Conservation (phyloP, 2,797 vertebrate genomes). For the Fratercula arctica region DNA sequence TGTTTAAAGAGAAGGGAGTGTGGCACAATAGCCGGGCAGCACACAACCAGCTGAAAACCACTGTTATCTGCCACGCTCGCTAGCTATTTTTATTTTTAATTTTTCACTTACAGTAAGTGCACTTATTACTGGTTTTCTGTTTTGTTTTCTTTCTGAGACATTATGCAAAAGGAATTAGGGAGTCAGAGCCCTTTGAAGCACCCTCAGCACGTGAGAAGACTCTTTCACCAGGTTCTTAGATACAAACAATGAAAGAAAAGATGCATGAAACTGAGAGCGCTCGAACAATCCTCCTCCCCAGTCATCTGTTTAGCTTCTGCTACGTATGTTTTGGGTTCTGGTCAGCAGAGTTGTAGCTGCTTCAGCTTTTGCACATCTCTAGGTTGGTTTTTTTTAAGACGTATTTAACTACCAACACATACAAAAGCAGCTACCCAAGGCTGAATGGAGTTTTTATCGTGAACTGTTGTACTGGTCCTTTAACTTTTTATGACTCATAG, state of each 20-base stretch:
- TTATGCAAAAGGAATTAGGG: background rate
- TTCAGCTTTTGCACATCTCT: background rate
- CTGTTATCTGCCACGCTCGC: background rate
- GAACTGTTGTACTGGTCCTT: constrained; percentile 39
- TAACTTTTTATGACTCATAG: constrained; percentile 65
- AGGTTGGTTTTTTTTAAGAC: background rate
- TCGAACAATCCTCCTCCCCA: background rate
- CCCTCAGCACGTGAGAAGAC: background rate
- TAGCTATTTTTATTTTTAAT: background rate
- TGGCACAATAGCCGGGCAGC: background rate
- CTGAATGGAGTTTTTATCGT: constrained; percentile 24
- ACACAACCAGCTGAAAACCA: background rate
- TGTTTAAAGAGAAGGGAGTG: background rate
- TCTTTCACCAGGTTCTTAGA: background rate
- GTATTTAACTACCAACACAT: background rate
- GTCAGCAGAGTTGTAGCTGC: background rate
- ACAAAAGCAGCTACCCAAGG: background rate
- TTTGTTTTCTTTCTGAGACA: background rate
- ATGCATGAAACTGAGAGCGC: background rate
- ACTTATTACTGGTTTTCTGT: background rate
- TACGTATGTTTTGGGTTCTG: background rate
- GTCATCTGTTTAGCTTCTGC: background rate
- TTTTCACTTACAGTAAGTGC: background rate
- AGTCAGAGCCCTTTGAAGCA: background rate
- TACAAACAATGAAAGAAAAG: background rate